A percentile compares a stretch with the other conserved stretches of the same genome.
Evolutionary conservation across 2,888 invertebrate species (phyloP).

Genomic region (Agrochola lota): DNA sequence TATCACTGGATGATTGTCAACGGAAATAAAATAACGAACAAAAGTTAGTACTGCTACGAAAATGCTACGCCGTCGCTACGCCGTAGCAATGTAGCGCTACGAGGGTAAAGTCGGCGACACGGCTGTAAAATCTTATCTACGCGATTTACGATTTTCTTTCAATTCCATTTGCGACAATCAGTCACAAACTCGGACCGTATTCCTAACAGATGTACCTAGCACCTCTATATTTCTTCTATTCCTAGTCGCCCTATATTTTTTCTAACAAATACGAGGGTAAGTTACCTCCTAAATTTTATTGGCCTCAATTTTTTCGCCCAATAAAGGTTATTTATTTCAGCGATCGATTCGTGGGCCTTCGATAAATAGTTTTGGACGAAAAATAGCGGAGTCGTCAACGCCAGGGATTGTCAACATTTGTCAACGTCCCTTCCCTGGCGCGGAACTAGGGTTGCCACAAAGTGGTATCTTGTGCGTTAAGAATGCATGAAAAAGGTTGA

Average conservation of each 20-base stretch:
- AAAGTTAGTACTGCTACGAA: conserved; percentile 15
- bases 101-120: conserved; percentile 1
- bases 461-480: conserved; percentile 37
- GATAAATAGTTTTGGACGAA: conserved; percentile 35
- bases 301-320: conserved; percentile 32
- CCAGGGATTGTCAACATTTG: conserved; percentile 66
- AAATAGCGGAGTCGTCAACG: conserved; percentile 50
- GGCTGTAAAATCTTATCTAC: conserved; percentile 51
- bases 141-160: conserved; percentile 50
- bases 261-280: conserved; percentile 3
- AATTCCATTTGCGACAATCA: conserved; percentile 50
- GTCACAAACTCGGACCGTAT: conserved; percentile 29
- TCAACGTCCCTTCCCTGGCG: conserved; percentile 52
- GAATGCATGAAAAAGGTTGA: conserved; percentile 45
- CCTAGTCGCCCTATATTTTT: conserved; percentile 22
- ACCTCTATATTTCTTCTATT: conserved; percentile 36
- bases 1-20: conserved; percentile 7
- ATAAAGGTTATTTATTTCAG: conserved; percentile 51
- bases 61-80: conserved; percentile 40
- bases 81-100: conserved; percentile 49
- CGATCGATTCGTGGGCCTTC: conserved; percentile 28
- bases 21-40: conserved; percentile 24
- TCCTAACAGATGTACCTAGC: conserved; percentile 31
- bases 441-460: conserved; percentile 34
- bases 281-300: conserved; percentile 21